Conservation (phyloP, 2,797 vertebrate species). For the Tympanoctomys barrerae region DNA sequence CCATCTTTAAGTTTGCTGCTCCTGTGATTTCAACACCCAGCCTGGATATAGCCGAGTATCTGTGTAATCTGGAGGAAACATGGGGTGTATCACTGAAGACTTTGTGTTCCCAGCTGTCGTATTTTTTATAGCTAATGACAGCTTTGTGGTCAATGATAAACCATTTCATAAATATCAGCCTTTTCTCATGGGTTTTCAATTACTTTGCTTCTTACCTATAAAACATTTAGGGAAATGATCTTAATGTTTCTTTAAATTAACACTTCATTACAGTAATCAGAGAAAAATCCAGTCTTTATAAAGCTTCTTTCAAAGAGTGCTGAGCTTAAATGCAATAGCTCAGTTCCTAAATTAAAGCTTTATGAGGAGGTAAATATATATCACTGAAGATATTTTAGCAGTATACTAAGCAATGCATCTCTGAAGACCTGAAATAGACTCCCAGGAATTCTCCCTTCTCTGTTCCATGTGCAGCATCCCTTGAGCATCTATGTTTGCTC, state of each 20-base stretch:
- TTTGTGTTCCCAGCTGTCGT: conserved; percentile 52
- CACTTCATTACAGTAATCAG: conserved; percentile 5
- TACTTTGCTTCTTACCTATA: conserved; percentile 62
- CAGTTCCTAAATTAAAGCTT: conserved; percentile 7
- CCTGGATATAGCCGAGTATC: not conserved
- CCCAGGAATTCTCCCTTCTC: not conserved
- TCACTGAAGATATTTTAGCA: not conserved
- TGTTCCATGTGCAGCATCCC: not conserved
- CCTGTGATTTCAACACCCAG: conserved; percentile 22
- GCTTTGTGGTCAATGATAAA: conserved; percentile 55
- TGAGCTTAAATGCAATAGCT: conserved; percentile 3
- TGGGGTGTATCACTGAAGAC: conserved; percentile 46
- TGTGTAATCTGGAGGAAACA: conserved; percentile 18
- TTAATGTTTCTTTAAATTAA: conserved; percentile 45
- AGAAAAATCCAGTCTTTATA: conserved; percentile 40
- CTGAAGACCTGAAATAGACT: not conserved
- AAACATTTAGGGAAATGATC: not conserved
- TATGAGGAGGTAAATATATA: not conserved
- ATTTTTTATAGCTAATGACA: conserved; percentile 72
- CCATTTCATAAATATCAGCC: conserved; percentile 66
- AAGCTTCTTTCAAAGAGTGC: conserved; percentile 19
- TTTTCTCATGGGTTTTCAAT: conserved; percentile 56
- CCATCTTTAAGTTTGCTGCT: conserved; percentile 18
- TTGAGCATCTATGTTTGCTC: not conserved
- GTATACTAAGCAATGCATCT: not conserved